Evolutionary conservation across 2,888 invertebrate species (phyloP).

Genomic region (Plebejus melissa): DNA sequence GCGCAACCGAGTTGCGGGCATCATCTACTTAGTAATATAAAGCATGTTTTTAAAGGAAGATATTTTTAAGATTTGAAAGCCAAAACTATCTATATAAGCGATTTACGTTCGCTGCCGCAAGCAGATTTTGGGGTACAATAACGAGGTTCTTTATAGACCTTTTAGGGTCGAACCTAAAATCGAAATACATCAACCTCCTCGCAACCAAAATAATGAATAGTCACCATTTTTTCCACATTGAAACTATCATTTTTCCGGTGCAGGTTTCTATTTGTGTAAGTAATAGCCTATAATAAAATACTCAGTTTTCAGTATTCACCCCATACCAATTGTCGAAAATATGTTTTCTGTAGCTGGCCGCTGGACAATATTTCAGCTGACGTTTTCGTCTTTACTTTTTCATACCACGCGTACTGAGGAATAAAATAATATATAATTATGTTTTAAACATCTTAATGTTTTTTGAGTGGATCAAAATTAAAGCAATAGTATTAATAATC

Average conservation of each 20-base stretch:
- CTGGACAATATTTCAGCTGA: neutral
- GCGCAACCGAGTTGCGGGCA: no score
- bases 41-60: no score
- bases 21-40: no score
- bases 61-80: no score
- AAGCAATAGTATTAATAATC: neutral
- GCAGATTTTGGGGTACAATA: neutral
- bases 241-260: neutral
- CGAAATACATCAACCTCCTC: neutral
- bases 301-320: neutral
- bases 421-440: neutral
- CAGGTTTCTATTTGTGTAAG: slow-evolving; percentile 1
- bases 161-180: neutral
- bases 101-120: neutral
- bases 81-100: neutral
- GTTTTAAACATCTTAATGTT: neutral
- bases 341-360: neutral
- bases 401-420: neutral
- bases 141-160: neutral
- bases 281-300: neutral
- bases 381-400: neutral
- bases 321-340: neutral
- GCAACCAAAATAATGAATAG: neutral
- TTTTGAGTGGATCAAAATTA: neutral
- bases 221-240: slow-evolving; percentile 4